Percentiles rank a stretch among this genome's conserved stretches.
These are phyloP conservation scores for Gadus macrocephalus DNA, from an alignment of 2,113 vertebrate genomes.

Conservation along the genomic window DNA sequence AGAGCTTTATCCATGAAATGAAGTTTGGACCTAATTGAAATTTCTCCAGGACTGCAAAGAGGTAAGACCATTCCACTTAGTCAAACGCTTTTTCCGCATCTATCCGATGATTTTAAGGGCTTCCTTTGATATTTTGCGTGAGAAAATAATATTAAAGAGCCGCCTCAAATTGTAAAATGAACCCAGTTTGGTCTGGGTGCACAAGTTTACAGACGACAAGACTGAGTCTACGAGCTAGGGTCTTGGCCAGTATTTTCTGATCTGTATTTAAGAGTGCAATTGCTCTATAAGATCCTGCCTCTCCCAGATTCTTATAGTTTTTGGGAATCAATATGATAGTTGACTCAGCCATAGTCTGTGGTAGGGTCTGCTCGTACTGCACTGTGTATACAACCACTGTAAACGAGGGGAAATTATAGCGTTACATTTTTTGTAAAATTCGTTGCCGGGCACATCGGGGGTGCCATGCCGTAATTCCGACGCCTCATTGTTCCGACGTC, in stretches of 20 bases:
- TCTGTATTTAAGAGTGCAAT: neutral
- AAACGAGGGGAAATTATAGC: neutral
- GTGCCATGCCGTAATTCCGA: too few relatives aligned
- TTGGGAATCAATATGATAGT: constrained; percentile 2
- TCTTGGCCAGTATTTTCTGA: neutral
- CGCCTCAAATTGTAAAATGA: neutral
- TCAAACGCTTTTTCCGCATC: constrained; percentile 1
- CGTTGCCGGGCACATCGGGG: too few relatives aligned
- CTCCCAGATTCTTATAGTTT: neutral
- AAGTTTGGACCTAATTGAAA: neutral
- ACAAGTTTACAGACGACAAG: neutral
- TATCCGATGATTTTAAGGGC: neutral
- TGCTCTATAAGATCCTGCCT: neutral
- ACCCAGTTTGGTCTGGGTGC: neutral
- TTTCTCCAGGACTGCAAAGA: neutral
- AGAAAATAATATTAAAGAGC: constrained; percentile 1
- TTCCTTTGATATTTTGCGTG: neutral
- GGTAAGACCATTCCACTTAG: neutral
- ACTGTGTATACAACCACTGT: neutral
- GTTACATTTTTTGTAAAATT: neutral
- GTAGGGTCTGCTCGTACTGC: neutral
- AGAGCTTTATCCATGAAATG: neutral
- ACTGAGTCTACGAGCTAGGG: neutral
- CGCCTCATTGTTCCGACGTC: too few relatives aligned
- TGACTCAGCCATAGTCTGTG: neutral